Evolutionary conservation across 2,113 vertebrate species (phyloP).

Genomic region (Fregata magnificens): DNA sequence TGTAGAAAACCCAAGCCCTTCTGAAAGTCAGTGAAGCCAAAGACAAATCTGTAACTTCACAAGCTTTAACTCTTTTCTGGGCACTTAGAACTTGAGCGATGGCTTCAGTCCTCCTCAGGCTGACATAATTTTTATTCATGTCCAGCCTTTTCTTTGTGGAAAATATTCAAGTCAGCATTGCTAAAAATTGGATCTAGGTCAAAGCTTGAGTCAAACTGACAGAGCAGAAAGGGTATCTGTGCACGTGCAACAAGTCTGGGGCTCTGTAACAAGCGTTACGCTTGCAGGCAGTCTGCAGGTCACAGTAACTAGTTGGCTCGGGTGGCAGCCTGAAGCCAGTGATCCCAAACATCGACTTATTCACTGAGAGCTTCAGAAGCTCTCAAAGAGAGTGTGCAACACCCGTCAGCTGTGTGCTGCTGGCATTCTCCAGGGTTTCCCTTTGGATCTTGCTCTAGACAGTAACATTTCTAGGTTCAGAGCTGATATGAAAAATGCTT

Average conservation of each 20-base stretch:
- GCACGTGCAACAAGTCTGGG: background rate
- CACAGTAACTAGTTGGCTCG: background rate
- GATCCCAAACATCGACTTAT: background rate
- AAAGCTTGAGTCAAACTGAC: background rate
- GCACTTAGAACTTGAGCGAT: background rate
- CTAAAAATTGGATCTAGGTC: background rate
- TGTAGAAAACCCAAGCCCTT: background rate
- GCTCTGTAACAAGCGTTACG: background rate
- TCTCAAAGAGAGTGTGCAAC: background rate
- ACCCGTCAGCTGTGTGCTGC: background rate
- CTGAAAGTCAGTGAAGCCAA: background rate
- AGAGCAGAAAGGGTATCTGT: background rate
- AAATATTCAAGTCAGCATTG: background rate
- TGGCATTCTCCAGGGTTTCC: background rate
- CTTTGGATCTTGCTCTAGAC: background rate
- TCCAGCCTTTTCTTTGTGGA: background rate
- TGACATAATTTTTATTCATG: background rate
- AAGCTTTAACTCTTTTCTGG: background rate
- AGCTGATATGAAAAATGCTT: background rate
- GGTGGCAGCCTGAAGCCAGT: background rate
- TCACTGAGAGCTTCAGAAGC: background rate
- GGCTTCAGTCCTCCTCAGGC: background rate
- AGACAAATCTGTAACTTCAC: background rate
- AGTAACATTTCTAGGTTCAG: background rate
- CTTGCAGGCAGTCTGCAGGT: no score